Evolutionary conservation across 2,113 vertebrate species (phyloP), one percentile per base, ranked within the genome.

Genomic region (Cygnus buccinator): DNA sequence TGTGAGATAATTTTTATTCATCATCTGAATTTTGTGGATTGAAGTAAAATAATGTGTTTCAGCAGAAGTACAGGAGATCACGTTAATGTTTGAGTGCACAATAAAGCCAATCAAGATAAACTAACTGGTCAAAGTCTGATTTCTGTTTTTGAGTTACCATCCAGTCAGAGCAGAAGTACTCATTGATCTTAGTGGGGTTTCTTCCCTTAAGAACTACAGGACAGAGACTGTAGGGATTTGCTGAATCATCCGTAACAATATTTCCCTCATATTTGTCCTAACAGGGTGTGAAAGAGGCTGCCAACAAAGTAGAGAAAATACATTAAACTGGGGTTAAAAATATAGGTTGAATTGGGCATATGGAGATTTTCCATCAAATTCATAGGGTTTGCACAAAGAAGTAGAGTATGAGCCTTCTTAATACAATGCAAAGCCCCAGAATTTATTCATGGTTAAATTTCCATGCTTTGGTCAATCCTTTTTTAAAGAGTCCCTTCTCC

Each of bases 381-480:
- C 81, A 70, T 25, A 67, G 50, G 37, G 80, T 76, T 94, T 94
- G 74, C 68, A 78, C 19, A 67, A 93, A 87, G 48, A 93, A 82
- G 75, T 35, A 76, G 85, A 94, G 44, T 92, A 83, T 94, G 76
- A 95, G 85, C 87, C 76, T 87, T 93, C 87, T 85, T 96, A 94
- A 94, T 87, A 87, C 79, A 66, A 44, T 48, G 81, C 67, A 97
- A 95, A 97, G 80, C 89, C 70, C 50, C 21, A 7, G 68, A 90
- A 96, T 97, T 89, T 95, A 89, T 81, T 92, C 46, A 57, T 75
- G 46, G 84, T 93, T 94, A 90, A 94, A 94, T 39, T 89, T 82
- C 76, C 72, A 44, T 75, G 54, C 70, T 91, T 95, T 75, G 94
- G 44, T 29, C 77, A 89, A 83, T 85, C 73, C 67, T 50, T 87